Evolutionary conservation across 2,888 invertebrate species (phyloP).

Genomic region (Agonopterix arenella): DNA sequence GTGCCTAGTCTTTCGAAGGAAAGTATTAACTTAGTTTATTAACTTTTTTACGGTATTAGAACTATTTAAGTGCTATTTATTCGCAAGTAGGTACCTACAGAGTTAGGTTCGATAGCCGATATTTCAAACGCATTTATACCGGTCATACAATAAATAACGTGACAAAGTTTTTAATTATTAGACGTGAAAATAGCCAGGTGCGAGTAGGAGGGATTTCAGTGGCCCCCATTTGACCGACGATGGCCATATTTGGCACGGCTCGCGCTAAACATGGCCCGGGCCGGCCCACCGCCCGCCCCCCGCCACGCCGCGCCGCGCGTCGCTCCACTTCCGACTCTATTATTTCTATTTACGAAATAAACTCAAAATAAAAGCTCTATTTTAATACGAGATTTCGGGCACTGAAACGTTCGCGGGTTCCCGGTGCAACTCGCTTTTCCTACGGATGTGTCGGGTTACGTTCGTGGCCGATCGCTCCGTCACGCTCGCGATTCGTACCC

Average conservation of each 20-base stretch:
- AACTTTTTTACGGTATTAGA: background rate
- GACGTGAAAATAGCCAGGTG: conserved; percentile 73
- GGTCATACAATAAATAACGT: conserved; percentile 48
- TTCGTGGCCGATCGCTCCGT: conserved; percentile 36
- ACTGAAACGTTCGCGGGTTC: conserved; percentile 68
- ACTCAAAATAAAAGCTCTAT: conserved; percentile 76
- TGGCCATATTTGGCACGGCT: conserved; percentile 89
- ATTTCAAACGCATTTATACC: conserved; percentile 2
- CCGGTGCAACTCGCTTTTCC: conserved; percentile 57
- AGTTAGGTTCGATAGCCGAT: conserved; percentile 15
- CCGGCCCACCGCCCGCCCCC: conserved; percentile 74
- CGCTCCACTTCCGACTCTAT: conserved; percentile 72
- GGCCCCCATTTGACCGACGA: conserved; percentile 87
- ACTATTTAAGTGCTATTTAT: background rate
- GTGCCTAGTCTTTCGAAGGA: no score
- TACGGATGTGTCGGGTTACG: conserved; percentile 76
- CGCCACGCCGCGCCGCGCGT: conserved; percentile 39
- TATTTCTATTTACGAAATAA: conserved; percentile 77
- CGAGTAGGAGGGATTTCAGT: conserved; percentile 85
- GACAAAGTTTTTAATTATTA: conserved; percentile 74
- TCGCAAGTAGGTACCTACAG: no score
- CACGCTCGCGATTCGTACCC: conserved; percentile 36
- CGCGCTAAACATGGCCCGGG: conserved; percentile 87
- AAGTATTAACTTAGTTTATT: no score
- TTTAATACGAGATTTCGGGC: conserved; percentile 70